phyloP scores from a whole-genome alignment of 2,888 invertebrate species.

The Andrena minutula region DNA sequence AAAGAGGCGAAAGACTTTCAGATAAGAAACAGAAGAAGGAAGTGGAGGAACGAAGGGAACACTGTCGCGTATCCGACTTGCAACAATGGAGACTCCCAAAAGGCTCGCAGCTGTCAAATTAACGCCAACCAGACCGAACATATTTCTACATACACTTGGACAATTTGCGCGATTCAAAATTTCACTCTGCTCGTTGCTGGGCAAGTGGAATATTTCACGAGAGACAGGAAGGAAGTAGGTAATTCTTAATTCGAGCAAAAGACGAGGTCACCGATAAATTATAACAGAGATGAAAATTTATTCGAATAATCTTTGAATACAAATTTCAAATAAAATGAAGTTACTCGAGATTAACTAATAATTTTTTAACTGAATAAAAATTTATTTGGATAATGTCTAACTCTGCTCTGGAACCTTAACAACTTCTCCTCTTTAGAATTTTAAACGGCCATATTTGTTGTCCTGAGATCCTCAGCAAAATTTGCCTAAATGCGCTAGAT shows the following conservation, averaged over 20 bases:
- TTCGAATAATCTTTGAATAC: too few relatives aligned
- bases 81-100: slow-evolving; percentile 25
- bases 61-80: slow-evolving; percentile 3
- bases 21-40: slow-evolving; percentile 4
- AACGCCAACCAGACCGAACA: slow-evolving; percentile 13
- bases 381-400: too few relatives aligned
- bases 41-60: background rate
- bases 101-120: slow-evolving; percentile 21
- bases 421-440: too few relatives aligned
- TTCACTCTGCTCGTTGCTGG: background rate
- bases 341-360: too few relatives aligned
- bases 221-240: background rate
- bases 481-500: too few relatives aligned
- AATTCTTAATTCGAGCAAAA: background rate
- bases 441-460: too few relatives aligned
- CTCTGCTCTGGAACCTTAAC: too few relatives aligned
- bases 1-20: slow-evolving; percentile 1
- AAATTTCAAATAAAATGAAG: too few relatives aligned
- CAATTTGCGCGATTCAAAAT: slow-evolving; percentile 2
- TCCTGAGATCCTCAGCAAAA: too few relatives aligned
- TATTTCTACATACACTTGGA: background rate
- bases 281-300: too few relatives aligned
- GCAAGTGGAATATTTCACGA: background rate
- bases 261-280: too few relatives aligned
- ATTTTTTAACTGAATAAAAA: too few relatives aligned